Percentiles rank a stretch among this genome's conserved stretches.
Conservation (phyloP, 2,888 invertebrate genomes). For the Entomobrya multifasciata region DNA sequence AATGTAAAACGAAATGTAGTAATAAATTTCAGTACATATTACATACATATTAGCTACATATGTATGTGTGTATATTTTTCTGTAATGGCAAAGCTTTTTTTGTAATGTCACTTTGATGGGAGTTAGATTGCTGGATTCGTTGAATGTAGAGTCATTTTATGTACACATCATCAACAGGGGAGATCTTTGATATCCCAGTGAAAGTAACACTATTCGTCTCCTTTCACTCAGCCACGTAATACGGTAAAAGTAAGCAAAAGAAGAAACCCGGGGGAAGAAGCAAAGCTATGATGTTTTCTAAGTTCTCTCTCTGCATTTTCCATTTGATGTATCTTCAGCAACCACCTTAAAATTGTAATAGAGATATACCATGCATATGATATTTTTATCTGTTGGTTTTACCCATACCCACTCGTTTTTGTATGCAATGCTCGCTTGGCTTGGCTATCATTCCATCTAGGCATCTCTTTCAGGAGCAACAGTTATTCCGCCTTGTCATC, state of each 20-base stretch:
- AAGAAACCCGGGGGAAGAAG: slow-evolving; percentile 47
- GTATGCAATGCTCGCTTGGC: background rate
- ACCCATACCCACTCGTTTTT: background rate
- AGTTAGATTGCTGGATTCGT: background rate
- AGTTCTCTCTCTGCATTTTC: background rate
- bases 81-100: background rate
- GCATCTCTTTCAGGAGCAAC: background rate
- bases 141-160: slow-evolving; percentile 10
- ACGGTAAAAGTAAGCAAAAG: slow-evolving; percentile 22
- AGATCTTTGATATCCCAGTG: slow-evolving; percentile 32
- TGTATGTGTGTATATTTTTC: too few relatives aligned
- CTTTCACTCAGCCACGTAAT: slow-evolving; percentile 19
- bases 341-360: background rate
- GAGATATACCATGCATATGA: background rate
- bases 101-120: background rate
- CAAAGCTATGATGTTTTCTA: too few relatives aligned
- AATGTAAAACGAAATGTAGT: background rate
- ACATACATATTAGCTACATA: too few relatives aligned
- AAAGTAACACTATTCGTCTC: slow-evolving; percentile 25
- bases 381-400: background rate
- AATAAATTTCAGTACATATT: background rate
- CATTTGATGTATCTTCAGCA: background rate
- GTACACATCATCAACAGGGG: slow-evolving; percentile 36
- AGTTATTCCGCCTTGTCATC: slow-evolving; percentile 1
- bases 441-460: slow-evolving; percentile 3